Base-by-base conservation (phyloP, 2,797 vertebrate species). In the Pseudochirops cupreus region DNA sequence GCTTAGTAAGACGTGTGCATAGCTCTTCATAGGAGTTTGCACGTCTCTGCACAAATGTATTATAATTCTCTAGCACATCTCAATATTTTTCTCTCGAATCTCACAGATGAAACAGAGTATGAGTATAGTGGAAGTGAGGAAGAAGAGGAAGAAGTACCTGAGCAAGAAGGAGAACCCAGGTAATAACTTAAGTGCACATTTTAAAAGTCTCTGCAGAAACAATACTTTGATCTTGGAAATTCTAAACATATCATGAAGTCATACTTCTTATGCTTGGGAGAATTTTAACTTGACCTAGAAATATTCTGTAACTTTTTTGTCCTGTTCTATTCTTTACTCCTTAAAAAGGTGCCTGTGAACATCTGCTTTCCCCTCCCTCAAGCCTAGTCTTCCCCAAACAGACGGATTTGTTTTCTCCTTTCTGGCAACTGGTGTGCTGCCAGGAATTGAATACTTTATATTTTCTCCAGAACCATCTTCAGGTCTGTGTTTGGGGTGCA, bases 81-180 rank as follows among this genome's bases (percentile, higher is more conserved):
- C 0, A 56, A 53, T 96, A 92, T 58, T 95, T 97, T 97, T 56
- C n/a, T 93, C 46, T 94, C 94, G 97, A 95, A 98, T 57, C 95
- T 0, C 5, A 52, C 96, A 99, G 99, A 99, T 98, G 99, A 99
- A 98, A 99, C 99, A 0, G 99, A 99, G 96, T 99, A 99, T 95
- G 99, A 99, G 97, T 99, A 99, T 98, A 99, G 99, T 93, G 99
- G 99, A 96, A 99, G 99, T 97, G 99, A 99, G 97, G 99, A 99
- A 97, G 99, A 99, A 95, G 99, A 99, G 97, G 99, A 99, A 98
- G 99, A 99, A 98, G 98, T 99, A 94, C 99, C 99, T 97, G 99
- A 99, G 98, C 99, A 99, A 98, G 99, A 99, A 98, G 99, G 99
- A 98, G 99, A 99, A 97, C 99, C 99, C n/a, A 99, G 99, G 99